A percentile compares a stretch with the other conserved stretches of the same genome.
phyloP scores from a whole-genome alignment of 2,797 vertebrate genomes.

The Sebastes nivosus region DNA sequence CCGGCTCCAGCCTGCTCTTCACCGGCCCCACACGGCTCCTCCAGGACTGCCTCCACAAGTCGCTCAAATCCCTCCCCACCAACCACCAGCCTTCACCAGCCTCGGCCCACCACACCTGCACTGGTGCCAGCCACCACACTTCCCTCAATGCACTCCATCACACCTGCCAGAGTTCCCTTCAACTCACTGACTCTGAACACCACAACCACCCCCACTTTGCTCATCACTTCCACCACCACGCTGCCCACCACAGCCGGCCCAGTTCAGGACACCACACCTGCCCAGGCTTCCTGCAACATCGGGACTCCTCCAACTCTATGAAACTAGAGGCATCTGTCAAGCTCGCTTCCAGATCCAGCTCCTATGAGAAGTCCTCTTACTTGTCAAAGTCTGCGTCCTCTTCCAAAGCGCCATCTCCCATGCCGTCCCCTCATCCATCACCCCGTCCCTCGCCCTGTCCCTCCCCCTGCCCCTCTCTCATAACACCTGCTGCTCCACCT shows the following conservation, averaged over 20 bases:
- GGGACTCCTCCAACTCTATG: conserved; percentile 34
- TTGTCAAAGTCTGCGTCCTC: conserved; percentile 72
- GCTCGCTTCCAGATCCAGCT: conserved; percentile 84
- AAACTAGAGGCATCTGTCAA: conserved; percentile 74
- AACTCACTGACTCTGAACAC: conserved; percentile 38
- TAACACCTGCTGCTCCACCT: conserved; percentile 61
- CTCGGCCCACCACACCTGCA: conserved; percentile 8
- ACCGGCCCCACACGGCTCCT: conserved; percentile 72
- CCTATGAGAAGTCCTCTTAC: conserved; percentile 85
- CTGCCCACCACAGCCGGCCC: conserved; percentile 11
- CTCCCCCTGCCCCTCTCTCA: conserved; percentile 70
- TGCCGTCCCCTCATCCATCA: conserved; percentile 59
- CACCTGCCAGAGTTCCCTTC: conserved; percentile 51
- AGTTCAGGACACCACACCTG: conserved; percentile 65
- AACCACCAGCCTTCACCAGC: conserved; percentile 13
- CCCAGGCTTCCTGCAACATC: conserved; percentile 51
- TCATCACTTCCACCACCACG: conserved; percentile 23
- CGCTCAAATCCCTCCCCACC: conserved; percentile 45
- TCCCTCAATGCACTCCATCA: conserved; percentile 54
- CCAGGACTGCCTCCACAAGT: conserved; percentile 69
- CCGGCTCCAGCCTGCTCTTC: conserved; percentile 79
- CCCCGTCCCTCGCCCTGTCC: conserved; percentile 74
- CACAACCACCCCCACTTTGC: conserved; percentile 21
- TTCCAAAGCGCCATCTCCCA: conserved; percentile 64
- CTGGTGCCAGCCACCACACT: conserved; percentile 33